Evolutionary conservation across 2,888 invertebrate genomes (phyloP).

Genomic region (Cryptosula pallasiana): DNA sequence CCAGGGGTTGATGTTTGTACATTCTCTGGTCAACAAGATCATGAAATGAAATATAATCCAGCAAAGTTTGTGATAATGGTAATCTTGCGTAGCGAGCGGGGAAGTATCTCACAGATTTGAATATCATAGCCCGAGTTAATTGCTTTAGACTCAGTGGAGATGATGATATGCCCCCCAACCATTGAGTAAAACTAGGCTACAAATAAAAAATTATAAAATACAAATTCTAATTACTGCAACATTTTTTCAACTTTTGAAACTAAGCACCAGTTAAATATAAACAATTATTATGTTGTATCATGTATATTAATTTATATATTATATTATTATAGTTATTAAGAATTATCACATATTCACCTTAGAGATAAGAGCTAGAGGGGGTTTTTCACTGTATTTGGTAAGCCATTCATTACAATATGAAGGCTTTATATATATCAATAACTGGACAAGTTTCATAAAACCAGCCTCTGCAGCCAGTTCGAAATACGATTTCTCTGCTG

Average conservation of each 20-base stretch:
- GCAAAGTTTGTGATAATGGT: conserved; percentile 34
- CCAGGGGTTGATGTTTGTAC: conserved; percentile 32
- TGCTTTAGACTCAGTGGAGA: neutral
- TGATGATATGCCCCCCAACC: neutral
- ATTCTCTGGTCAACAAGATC: conserved; percentile 36
- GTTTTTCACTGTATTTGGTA: conserved; percentile 28
- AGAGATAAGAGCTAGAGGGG: conserved; percentile 43
- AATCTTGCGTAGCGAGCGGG: conserved; percentile 35
- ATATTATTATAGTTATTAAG: too few species aligned
- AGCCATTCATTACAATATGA: conserved; percentile 39
- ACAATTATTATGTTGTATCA: too few species aligned
- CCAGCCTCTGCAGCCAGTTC: conserved; percentile 39
- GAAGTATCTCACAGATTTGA: conserved; percentile 34
- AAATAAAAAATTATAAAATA: too few species aligned
- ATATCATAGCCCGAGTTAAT: conserved; percentile 33
- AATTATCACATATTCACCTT: too few species aligned
- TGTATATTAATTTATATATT: too few species aligned
- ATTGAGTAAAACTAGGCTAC: neutral
- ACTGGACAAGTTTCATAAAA: conserved; percentile 34
- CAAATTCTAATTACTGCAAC: too few species aligned
- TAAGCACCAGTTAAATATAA: too few species aligned
- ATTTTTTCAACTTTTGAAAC: too few species aligned
- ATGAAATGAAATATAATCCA: conserved; percentile 35
- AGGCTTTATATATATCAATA: conserved; percentile 39
- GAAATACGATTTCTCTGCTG: conserved; percentile 34